Percentiles rank a stretch among this genome's conserved stretches.
phyloP scores from a whole-genome alignment of 64 coral and sea anemone species.

The Pocillopora verrucosa region DNA sequence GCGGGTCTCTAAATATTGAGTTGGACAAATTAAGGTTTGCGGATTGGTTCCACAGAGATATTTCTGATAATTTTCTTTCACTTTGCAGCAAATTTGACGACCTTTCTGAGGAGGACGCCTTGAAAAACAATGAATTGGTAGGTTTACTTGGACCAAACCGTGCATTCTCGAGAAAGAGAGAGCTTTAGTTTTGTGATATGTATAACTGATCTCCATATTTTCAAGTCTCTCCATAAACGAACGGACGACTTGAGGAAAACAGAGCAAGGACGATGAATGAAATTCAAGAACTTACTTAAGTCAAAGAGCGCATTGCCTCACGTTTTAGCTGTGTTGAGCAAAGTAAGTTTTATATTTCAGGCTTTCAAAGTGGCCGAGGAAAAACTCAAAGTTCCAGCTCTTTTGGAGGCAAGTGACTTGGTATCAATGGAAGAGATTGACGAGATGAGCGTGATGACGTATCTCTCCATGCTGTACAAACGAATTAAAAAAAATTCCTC shows the following conservation, averaged over 20 bases:
- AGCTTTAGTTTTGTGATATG: background rate
- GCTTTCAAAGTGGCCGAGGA: conserved; percentile 28
- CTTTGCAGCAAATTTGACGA: background rate
- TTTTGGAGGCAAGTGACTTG: conserved; percentile 4
- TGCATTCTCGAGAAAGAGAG: background rate
- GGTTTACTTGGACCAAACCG: background rate
- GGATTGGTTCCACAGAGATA: background rate
- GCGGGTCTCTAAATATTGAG: background rate
- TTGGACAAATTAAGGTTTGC: background rate
- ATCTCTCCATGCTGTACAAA: conserved; percentile 28
- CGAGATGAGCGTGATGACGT: conserved; percentile 26
- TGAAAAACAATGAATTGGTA: conserved; percentile 30
- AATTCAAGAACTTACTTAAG: too few species aligned
- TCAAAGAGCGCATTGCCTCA: too few species aligned
- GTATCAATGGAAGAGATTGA: conserved; percentile 10
- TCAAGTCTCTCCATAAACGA: too few species aligned
- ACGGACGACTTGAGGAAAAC: too few species aligned
- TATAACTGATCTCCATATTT: too few species aligned
- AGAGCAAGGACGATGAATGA: too few species aligned
- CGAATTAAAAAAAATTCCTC: background rate
- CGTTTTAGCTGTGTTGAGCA: too few species aligned
- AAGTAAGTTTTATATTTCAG: background rate
- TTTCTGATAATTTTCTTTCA: background rate
- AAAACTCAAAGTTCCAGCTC: background rate
- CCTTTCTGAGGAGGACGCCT: background rate